Percentiles rank a stretch among this genome's conserved stretches.
Evolutionary conservation across 2,797 vertebrate species (phyloP).

Genomic region (Hyperoplus lanceolatus): DNA sequence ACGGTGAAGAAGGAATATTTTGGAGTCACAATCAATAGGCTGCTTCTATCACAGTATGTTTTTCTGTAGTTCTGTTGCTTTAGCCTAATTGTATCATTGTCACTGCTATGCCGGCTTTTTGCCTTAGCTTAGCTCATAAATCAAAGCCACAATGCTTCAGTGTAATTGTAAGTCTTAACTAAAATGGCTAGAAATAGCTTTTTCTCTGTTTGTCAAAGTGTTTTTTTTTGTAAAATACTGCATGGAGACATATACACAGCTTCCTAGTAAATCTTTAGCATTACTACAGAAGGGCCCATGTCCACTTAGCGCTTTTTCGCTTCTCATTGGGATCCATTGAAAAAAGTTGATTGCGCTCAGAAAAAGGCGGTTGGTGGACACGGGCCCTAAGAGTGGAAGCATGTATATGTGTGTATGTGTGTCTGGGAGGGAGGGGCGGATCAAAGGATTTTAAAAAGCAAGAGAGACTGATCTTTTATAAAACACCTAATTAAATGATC

Average conservation of each 20-base stretch:
- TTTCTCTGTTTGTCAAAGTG: constrained; percentile 30
- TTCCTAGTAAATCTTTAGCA: constrained; percentile 25
- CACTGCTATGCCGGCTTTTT: constrained; percentile 47
- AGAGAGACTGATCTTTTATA: constrained; percentile 47
- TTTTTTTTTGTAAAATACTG: constrained; percentile 25
- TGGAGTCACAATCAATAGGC: constrained; percentile 79
- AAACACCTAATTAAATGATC: constrained; percentile 18
- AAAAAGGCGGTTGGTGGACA: no score
- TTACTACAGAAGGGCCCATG: background rate
- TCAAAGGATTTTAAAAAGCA: constrained; percentile 12
- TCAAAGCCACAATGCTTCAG: constrained; percentile 30
- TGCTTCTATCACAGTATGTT: constrained; percentile 64
- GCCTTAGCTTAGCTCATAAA: constrained; percentile 50
- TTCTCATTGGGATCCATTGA: no score
- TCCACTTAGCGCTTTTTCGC: no score
- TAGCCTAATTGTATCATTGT: constrained; percentile 32
- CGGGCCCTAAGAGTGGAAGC: constrained; percentile 39
- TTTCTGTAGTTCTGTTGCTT: constrained; percentile 44
- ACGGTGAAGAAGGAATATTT: constrained; percentile 54
- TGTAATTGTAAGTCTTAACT: constrained; percentile 22
- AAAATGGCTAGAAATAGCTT: constrained; percentile 29
- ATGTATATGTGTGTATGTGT: constrained; percentile 60
- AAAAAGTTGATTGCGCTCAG: no score
- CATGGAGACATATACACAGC: constrained; percentile 30
- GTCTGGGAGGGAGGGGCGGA: constrained; percentile 41